phyloP scores from a whole-genome alignment of 2,797 vertebrate genomes.

The Hydrophis major region DNA sequence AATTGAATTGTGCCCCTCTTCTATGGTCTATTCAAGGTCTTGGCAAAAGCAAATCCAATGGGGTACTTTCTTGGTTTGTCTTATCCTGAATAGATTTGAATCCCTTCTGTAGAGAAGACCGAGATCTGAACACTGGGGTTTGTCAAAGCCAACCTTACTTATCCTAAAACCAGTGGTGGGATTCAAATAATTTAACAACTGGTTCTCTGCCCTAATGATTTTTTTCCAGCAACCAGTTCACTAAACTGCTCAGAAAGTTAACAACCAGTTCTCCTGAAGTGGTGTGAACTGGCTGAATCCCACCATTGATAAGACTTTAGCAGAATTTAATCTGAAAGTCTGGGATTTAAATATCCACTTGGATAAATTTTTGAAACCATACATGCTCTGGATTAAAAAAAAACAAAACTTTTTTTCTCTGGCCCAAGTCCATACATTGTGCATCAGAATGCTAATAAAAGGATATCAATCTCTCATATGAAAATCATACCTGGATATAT shows the following conservation, averaged over 20 bases:
- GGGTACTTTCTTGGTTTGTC: neutral
- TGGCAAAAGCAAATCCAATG: neutral
- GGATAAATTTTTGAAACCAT: neutral
- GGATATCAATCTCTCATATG: neutral
- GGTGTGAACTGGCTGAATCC: too few species aligned
- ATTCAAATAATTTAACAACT: too few species aligned
- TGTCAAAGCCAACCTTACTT: neutral
- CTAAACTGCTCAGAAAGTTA: too few species aligned
- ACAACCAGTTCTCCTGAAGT: too few species aligned
- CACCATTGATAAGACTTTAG: neutral
- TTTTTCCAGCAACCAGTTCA: too few species aligned
- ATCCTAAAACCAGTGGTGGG: neutral
- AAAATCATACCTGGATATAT: neutral
- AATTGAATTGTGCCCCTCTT: neutral
- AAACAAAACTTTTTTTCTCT: neutral
- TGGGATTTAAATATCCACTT: neutral
- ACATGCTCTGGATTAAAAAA: neutral
- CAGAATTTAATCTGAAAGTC: neutral
- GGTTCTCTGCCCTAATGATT: too few species aligned
- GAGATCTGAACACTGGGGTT: neutral
- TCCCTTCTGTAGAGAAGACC: neutral
- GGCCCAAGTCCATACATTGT: neutral
- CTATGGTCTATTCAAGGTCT: neutral
- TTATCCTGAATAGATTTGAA: neutral
- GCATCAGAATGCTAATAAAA: neutral